Base-by-base conservation (phyloP, 2,797 vertebrate genomes). In the Sciurus carolinensis region DNA sequence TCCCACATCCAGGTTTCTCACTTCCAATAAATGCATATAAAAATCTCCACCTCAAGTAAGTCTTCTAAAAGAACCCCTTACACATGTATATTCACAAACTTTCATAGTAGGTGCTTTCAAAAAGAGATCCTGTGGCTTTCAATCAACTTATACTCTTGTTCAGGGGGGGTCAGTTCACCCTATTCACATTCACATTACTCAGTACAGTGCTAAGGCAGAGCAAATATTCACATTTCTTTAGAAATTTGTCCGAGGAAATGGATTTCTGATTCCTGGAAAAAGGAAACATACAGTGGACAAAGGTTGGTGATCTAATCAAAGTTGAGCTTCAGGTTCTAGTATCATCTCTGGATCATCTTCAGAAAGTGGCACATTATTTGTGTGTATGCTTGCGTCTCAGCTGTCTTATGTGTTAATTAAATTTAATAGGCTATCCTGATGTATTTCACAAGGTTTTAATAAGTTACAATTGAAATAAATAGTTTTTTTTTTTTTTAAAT, bases 351-450 rank as follows among this genome's bases (percentile, higher is more conserved):
- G 89, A 79, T 72, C 18, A 82, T 17, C 4, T 95, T 90, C 47
- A 75, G 18, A 95, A 81, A 24, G 73, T 66, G 24, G 26, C 17
- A 66, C 24, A n/a, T 14, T 82, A 14, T 62, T 20, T 83, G 59
- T 69, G 44, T 26, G 20, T 50, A 7, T 52, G 22, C 26, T 11
- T 71, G 52, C 69, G 8, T 73, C 59, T 86, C 44, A 71, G n/a
- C 76, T 88, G 15, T 7, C 54, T 91, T 81, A 77, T 72, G 33
- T 47, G 1, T 52, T 77, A 71, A 83, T 94, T 91, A 89, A 89
- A 9, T 90, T 92, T 77, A 92, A 88, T 92, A 33, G 26, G 39
- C 18, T 73, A 33, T 83, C 0, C 6, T 47, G 7, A 4, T 4
- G 12, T 77, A 66, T 64, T 95, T 95, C n/a, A 75, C 2, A 79